Conservation (phyloP, 2,888 invertebrate genomes). For the Drosophila affinis region DNA sequence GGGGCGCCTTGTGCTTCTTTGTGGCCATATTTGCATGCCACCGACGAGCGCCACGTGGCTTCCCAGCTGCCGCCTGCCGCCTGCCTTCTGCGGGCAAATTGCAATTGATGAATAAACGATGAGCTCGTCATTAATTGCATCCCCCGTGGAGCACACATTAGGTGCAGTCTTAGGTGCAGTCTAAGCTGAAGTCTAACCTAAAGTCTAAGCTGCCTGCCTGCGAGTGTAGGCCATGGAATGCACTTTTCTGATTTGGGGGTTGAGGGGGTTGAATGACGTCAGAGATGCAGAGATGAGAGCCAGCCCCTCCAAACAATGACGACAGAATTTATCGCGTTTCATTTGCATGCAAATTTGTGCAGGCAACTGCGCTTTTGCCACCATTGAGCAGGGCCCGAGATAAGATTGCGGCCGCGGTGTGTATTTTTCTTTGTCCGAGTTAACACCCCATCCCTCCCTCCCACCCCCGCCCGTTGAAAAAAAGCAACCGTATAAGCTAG, state of each 20-base stretch:
- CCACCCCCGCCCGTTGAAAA: too few species aligned
- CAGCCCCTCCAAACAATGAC: constrained; percentile 36
- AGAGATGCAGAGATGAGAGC: constrained; percentile 11
- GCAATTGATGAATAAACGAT: constrained; percentile 43
- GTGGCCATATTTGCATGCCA: constrained; percentile 20
- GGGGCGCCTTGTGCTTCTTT: not conserved
- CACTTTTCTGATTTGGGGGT: constrained; percentile 45
- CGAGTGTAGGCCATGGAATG: not conserved
- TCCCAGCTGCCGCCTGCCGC: not conserved
- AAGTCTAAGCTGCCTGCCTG: constrained; percentile 5
- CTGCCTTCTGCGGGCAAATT: constrained; percentile 6
- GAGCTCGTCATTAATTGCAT: constrained; percentile 60
- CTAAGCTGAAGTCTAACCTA: too few species aligned
- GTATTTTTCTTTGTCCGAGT: constrained; percentile 40
- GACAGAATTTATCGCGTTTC: constrained; percentile 48
- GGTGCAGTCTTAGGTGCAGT: not conserved
- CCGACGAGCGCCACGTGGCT: not conserved
- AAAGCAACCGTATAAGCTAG: not conserved
- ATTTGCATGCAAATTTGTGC: constrained; percentile 57
- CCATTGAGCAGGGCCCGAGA: not conserved
- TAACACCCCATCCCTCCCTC: too few species aligned
- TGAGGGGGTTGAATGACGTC: constrained; percentile 36
- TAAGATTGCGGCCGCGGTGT: constrained; percentile 36
- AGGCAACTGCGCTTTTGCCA: constrained; percentile 51
- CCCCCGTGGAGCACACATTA: constrained; percentile 17